phyloP scores from a whole-genome alignment of 1,140 invertebrate genomes.

The Teleogryllus occipitalis region DNA sequence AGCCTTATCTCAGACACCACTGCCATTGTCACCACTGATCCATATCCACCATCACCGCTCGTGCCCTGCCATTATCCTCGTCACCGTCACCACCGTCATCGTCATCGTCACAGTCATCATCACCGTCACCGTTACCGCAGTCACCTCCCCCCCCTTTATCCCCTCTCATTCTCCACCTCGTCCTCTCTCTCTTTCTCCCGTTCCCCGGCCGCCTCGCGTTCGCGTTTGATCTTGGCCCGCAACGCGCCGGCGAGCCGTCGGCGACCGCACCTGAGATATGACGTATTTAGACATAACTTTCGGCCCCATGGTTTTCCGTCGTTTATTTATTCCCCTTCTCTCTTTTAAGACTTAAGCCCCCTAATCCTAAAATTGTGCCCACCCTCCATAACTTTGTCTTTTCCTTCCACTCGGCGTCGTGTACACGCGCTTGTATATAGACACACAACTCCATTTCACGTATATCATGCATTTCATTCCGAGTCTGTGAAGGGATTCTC shows the following conservation, averaged over 20 bases:
- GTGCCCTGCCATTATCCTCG: no score
- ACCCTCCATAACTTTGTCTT: neutral
- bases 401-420: neutral
- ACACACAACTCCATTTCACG: constrained; percentile 1
- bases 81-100: no score
- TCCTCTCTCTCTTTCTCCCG: no score
- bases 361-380: neutral
- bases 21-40: no score
- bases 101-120: no score
- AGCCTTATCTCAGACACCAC: no score
- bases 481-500: neutral
- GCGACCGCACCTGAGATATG: neutral
- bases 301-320: neutral
- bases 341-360: neutral
- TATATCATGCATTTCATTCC: constrained; percentile 5
- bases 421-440: neutral
- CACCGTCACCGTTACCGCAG: no score
- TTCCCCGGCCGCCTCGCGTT: no score
- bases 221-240: no score
- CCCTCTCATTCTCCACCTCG: no score
- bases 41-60: no score
- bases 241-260: neutral
- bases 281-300: constrained; percentile 5
- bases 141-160: no score
- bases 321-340: neutral